Base-by-base conservation (phyloP, 2,113 vertebrate species). In the Cricetomys ansorgei region DNA sequence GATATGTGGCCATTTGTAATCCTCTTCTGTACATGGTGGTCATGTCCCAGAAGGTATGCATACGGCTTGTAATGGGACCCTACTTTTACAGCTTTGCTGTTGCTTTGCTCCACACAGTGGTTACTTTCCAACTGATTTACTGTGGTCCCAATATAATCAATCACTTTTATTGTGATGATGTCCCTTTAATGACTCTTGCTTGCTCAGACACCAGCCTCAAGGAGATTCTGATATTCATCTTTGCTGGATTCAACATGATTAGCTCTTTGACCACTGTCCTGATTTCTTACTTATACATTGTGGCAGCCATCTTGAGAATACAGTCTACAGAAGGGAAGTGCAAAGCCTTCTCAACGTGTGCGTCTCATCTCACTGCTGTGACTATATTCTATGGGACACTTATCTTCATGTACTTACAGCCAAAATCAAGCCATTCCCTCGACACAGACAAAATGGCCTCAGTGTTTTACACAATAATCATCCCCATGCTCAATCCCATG, bases 101-200 rank as follows among this genome's bases (percentile, higher is more conserved):
- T 81, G 91, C 97, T 65, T 88, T 84, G 10, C 55, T 98, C 31
- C 96, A 96, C 45, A 98, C 97, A 12, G 34, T 72, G 12, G 50
- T 37, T 70, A 97, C 48, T 0, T 96, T 93, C 27, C n/a, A 37
- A 9, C 0, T 98, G 76, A 88, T 62, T 67, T 97, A 96, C 29
- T 97, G 95, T 43, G 55, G 96, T 2, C 3, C 70, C 59, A 97
- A 86, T 0, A 0, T 93, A 53, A 97, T 97, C 8, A 21, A 97
- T 59, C 87, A 98, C 55, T 97, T 97, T 94, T 98, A 94, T 48
- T 98, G 96, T 1, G 86, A 98, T 15, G 76, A 97, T 67, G 95
- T 96, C 1, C 94, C 92, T 0, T 15, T 97, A 29, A 94, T 97
- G 70, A 94, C 96, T 62, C 94, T 98, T 4, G 94, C 97, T 53